Evolutionary conservation across 30 jellyfish, hydroid and myxozoan species (phyloP), one percentile per base, ranked within the genome.

Genomic region (Pseudorhiza aurosa): DNA sequence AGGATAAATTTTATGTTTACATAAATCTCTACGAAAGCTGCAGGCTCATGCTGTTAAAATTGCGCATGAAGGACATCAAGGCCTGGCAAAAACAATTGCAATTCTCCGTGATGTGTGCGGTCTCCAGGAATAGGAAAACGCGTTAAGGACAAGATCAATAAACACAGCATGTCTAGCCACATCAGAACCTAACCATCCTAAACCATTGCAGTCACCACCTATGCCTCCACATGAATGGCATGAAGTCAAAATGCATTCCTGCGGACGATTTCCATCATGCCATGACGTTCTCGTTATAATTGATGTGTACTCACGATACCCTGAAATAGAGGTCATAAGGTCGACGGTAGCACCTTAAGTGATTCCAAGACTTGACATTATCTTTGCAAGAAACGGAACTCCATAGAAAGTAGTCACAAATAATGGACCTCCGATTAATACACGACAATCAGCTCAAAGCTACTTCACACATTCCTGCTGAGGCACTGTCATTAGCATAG

Each of bases 371-470:
- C n/a, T 65, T 4, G 82, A 65, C 78, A n/a, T 45, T 0, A 65
- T 65, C 17, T 43, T 83, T 24, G 76, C 85, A 27, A 62, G 29
- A 60, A 77, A 59, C 27, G 77, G 96, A 21, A 85, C 62, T 24
- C 90, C 85, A 15, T 68, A 25, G n/a, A 33, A 37, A 21, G 39
- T 86, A 26, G 68, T 17, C 12, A 40, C 74, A 19, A 93, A 75
- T 56, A 86, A 76, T 58, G 85, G 96, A 62, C 96, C 96, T 37
- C 90, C 96, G 43, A 72, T 47, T 47, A 56, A 73, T 32, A n/a
- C n/a, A n/a, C n/a, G n/a, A n/a, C n/a, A n/a, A n/a, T n/a, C n/a
- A n/a, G n/a, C n/a, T n/a, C n/a, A n/a, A n/a, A n/a, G n/a, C n/a
- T n/a, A n/a, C n/a, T n/a, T n/a, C n/a, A n/a, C n/a, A n/a, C n/a